Evolutionary conservation across 2,113 vertebrate genomes (phyloP).

Genomic region (Zapus hudsonius): DNA sequence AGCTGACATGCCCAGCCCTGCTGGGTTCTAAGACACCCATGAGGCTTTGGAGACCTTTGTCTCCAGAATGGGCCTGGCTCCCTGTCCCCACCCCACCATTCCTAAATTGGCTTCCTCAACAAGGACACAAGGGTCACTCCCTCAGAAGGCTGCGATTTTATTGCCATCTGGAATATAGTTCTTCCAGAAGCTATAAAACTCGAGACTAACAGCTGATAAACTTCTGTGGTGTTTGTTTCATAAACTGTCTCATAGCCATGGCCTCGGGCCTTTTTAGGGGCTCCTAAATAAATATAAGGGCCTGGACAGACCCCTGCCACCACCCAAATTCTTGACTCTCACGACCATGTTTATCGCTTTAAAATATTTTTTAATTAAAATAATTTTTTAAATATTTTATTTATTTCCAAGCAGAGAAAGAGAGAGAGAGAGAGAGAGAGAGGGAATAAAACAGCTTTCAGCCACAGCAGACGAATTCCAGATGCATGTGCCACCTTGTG

Average conservation of each 20-base stretch:
- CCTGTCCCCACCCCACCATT: background rate
- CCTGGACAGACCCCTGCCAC: background rate
- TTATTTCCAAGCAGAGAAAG: too few relatives aligned
- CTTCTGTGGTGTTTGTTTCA: constrained; percentile 41
- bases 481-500: too few relatives aligned
- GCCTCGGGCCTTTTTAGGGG: background rate
- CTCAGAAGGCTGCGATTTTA: constrained; percentile 38
- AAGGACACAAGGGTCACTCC: background rate
- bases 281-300: constrained; percentile 49
- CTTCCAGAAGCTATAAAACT: constrained; percentile 61
- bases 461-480: too few relatives aligned
- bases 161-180: constrained; percentile 27
- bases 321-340: background rate
- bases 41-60: background rate
- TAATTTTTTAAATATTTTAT: too few relatives aligned
- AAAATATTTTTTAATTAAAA: background rate
- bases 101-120: background rate
- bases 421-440: too few relatives aligned
- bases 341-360: background rate
- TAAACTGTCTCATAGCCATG: background rate
- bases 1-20: background rate
- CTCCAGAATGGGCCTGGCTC: background rate
- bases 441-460: too few relatives aligned
- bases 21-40: background rate
- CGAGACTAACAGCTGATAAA: constrained; percentile 54